These are phyloP conservation scores for Sarcoramphus papa DNA, from an alignment of 2,797 vertebrate genomes.

Conservation along the genomic window DNA sequence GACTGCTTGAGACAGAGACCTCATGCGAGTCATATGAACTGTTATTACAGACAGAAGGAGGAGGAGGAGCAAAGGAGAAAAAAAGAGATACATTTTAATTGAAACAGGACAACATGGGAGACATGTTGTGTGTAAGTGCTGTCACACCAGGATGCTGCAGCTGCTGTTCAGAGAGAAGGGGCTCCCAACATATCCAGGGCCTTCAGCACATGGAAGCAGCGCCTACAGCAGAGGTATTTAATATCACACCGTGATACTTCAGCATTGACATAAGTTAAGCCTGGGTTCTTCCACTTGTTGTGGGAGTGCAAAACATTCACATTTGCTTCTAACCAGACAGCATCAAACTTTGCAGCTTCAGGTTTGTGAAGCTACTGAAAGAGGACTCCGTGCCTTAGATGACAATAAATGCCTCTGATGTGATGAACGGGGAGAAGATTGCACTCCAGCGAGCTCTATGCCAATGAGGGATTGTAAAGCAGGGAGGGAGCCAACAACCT, in stretches of 20 bases:
- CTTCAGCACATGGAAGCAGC: neutral
- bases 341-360: neutral
- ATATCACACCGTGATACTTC: neutral
- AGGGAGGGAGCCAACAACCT: neutral
- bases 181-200: neutral
- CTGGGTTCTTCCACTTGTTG: neutral
- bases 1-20: constrained; percentile 69
- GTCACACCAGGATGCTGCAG: constrained; percentile 66
- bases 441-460: neutral
- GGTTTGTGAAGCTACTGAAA: neutral
- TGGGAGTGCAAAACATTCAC: neutral
- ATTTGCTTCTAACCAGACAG: neutral
- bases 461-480: neutral
- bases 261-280: neutral
- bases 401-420: neutral
- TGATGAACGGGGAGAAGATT: neutral
- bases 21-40: constrained; percentile 77
- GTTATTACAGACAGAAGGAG: constrained; percentile 3
- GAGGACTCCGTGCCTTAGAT: neutral
- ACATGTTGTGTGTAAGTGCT: constrained; percentile 67
- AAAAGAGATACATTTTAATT: neutral
- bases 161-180: constrained; percentile 62
- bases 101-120: constrained; percentile 74
- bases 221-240: constrained; percentile 54
- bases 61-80: constrained; percentile 21